Base-by-base conservation (phyloP, 2,888 invertebrate species). In the Lobophora halterata region DNA sequence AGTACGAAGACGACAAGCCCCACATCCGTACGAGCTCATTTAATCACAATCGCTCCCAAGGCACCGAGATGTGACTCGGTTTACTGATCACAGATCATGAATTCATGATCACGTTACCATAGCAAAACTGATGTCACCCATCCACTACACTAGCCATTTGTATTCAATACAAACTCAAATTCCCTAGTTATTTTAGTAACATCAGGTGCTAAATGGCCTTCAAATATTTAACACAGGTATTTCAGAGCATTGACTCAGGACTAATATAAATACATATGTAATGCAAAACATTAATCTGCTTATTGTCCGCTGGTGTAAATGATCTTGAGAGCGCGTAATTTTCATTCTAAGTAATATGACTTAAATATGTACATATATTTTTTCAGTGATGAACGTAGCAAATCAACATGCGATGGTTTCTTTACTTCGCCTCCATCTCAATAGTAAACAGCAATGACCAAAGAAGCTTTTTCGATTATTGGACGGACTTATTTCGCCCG, bases 401-500 rank as follows among this genome's bases (percentile, higher is more conserved):
- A 34, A 30, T 38, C 58, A 73, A 46, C 45, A 76, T 77, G 77
- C 64, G 43, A 59, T 71, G 70, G 65, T 51, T 61, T 55, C 44
- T 71, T 25, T 56, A 48, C 36, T 52, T 68, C 31, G 34, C 68
- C 36, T 64, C 49, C 46, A 27, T 73, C 11, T 52, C 53, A 23
- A 48, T 57, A 13, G 56, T 55, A 32, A 55, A 58, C 27, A 61
- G 64, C 19, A 53, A 65, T 33, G 57, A 72, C 28, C 51, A 59
- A 17, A 60, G 56, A 14, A 61, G 50, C 19, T 53, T 83, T 36
- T 65, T 83, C 29, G 85, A 87, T 51, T 66, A 71, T 35, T 83
- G 85, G 82, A 86, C 86, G 2, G 73, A 86, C 44, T 40, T 81
- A 47, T 82, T 86, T 45, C 77, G 85, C 13, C 78, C 83, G 1